These are phyloP conservation scores for Tetheella fluctuosa DNA, from an alignment of 2,888 invertebrate species.

Conservation along the genomic window DNA sequence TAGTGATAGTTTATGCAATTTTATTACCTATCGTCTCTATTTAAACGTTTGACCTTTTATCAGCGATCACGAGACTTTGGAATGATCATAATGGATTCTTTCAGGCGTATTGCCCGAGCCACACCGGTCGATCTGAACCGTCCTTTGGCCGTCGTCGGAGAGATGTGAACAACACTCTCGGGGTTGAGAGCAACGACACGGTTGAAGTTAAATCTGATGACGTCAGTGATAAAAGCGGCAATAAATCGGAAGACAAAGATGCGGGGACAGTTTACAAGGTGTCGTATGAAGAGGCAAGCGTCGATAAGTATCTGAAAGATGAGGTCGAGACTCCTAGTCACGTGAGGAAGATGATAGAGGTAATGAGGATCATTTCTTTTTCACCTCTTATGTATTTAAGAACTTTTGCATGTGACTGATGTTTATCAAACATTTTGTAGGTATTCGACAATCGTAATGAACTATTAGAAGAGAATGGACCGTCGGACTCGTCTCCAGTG, in stretches of 20 bases:
- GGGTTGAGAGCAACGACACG: slow-evolving; percentile 60
- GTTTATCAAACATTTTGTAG: slow-evolving; percentile 65
- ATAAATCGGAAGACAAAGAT: slow-evolving; percentile 52
- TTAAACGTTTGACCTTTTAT: slow-evolving; percentile 22
- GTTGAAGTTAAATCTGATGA: slow-evolving; percentile 54
- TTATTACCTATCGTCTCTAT: slow-evolving; percentile 25
- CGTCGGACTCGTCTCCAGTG: slow-evolving; percentile 86
- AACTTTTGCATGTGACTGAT: not conserved
- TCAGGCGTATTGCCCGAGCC: slow-evolving; percentile 92
- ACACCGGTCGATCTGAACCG: slow-evolving; percentile 92
- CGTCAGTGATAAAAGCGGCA: slow-evolving; percentile 37
- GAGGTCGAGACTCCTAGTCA: slow-evolving; percentile 88
- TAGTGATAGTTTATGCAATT: slow-evolving; percentile 46
- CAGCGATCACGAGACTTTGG: slow-evolving; percentile 12
- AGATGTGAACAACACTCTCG: slow-evolving; percentile 73
- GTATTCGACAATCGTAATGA: slow-evolving; percentile 93
- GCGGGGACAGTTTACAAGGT: slow-evolving; percentile 65
- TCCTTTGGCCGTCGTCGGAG: slow-evolving; percentile 90
- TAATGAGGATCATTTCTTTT: slow-evolving; percentile 50
- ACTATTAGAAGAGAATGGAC: slow-evolving; percentile 87
- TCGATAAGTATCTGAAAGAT: slow-evolving; percentile 77
- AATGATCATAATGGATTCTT: slow-evolving; percentile 21
- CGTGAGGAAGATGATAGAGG: slow-evolving; percentile 95
- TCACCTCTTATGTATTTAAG: not conserved
- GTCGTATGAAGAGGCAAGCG: slow-evolving; percentile 69